phyloP scores from a whole-genome alignment of 2,888 invertebrate species.

The Dinocampus coccinellae region DNA sequence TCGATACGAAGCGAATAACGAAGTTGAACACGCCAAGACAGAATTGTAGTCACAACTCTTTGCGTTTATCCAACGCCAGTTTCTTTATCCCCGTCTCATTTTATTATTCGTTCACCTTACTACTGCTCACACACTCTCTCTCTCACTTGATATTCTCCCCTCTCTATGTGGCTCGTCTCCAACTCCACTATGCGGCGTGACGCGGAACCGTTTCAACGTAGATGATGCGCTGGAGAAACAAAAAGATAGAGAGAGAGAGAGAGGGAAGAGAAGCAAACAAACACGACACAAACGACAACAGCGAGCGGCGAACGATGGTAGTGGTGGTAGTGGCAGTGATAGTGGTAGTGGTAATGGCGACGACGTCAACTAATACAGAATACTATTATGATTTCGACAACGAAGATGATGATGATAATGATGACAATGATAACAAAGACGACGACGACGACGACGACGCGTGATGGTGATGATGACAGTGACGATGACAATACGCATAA shows the following conservation, averaged over 20 bases:
- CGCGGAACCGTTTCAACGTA: slow-evolving; percentile 7
- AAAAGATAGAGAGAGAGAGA: too few relatives aligned
- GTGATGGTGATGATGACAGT: too few relatives aligned
- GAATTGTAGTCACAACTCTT: too few relatives aligned
- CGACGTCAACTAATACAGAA: too few relatives aligned
- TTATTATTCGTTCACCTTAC: not conserved
- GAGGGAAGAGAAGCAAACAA: slow-evolving; percentile 12
- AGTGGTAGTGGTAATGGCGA: too few relatives aligned
- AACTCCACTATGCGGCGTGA: slow-evolving; percentile 15
- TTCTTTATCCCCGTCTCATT: slow-evolving; percentile 25
- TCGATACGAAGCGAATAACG: slow-evolving; percentile 29
- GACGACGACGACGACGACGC: not conserved
- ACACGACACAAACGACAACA: slow-evolving; percentile 5
- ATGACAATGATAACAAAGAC: too few relatives aligned
- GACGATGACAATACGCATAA: too few relatives aligned
- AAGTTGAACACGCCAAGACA: slow-evolving; percentile 40
- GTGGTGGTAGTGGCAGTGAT: not conserved
- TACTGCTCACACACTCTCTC: not conserved
- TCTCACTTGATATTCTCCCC: too few relatives aligned
- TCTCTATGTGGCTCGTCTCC: slow-evolving; percentile 23
- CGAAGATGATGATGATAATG: too few relatives aligned
- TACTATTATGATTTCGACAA: too few relatives aligned
- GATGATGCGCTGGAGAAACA: slow-evolving; percentile 10
- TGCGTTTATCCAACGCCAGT: slow-evolving; percentile 32
- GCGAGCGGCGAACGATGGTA: not conserved